Evolutionary conservation across 2,113 vertebrate genomes (phyloP).

Genomic region (Polyodon spathula): DNA sequence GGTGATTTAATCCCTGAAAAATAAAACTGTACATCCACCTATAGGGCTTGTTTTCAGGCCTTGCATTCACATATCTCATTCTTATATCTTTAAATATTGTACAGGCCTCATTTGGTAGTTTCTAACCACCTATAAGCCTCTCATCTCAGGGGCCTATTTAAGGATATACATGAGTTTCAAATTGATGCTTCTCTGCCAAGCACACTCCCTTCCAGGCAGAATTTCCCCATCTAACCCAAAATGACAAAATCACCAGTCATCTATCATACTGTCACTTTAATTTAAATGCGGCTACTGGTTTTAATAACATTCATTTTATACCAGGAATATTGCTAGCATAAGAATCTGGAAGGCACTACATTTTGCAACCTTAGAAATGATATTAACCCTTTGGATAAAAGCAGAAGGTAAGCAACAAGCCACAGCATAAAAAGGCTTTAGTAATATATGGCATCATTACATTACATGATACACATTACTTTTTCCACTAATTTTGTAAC

Average conservation of each 20-base stretch:
- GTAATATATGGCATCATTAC: too few species aligned
- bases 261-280: slow-evolving; percentile 92
- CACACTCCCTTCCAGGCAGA: slow-evolving; percentile 62
- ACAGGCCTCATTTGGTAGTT: slow-evolving; percentile 71
- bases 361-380: slow-evolving; percentile 75
- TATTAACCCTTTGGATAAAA: slow-evolving; percentile 69
- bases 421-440: background rate
- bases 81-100: slow-evolving; percentile 81
- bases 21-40: slow-evolving; percentile 21
- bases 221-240: slow-evolving; percentile 69
- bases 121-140: slow-evolving; percentile 64
- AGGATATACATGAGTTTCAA: slow-evolving; percentile 59
- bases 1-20: slow-evolving; percentile 33
- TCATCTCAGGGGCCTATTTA: slow-evolving; percentile 80
- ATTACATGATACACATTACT: too few species aligned
- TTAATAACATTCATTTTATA: slow-evolving; percentile 85
- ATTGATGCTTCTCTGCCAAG: slow-evolving; percentile 74
- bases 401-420: slow-evolving; percentile 1
- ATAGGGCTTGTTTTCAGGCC: slow-evolving; percentile 25
- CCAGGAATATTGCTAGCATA: slow-evolving; percentile 76
- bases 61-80: slow-evolving; percentile 32
- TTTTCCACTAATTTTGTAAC: too few species aligned
- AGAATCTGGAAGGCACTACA: slow-evolving; percentile 60
- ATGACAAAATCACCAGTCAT: slow-evolving; percentile 67
- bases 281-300: slow-evolving; percentile 92